Evolutionary conservation across 2,113 vertebrate genomes (phyloP).

Genomic region (Oryzias melastigma): DNA sequence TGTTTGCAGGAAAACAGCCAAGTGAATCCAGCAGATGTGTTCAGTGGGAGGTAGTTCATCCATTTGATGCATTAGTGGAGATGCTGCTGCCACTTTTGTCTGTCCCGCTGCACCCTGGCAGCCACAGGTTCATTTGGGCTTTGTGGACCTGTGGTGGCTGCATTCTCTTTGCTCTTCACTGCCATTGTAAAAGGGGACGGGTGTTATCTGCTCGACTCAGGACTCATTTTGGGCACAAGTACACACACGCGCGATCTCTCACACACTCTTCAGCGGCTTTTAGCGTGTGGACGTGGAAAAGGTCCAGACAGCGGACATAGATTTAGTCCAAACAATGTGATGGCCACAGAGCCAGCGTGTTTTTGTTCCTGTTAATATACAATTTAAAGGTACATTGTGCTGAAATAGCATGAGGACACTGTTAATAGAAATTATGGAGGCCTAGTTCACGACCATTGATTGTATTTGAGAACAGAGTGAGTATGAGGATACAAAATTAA

Average conservation of each 20-base stretch:
- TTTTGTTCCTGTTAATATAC: constrained; percentile 15
- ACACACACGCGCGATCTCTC: constrained; percentile 39
- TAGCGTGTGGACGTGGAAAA: constrained; percentile 46
- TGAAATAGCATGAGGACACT: constrained; percentile 7
- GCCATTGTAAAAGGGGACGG: constrained; percentile 47
- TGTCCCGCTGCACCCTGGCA: constrained; percentile 49
- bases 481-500: constrained; percentile 3
- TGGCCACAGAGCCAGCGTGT: constrained; percentile 28
- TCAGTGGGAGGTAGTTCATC: constrained; percentile 47
- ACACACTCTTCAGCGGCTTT: constrained; percentile 45
- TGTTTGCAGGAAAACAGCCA: constrained; percentile 60
- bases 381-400: constrained; percentile 9
- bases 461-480: constrained; percentile 6
- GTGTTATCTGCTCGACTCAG: constrained; percentile 66
- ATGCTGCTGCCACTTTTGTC: constrained; percentile 57
- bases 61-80: constrained; percentile 55
- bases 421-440: constrained; percentile 25
- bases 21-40: constrained; percentile 56
- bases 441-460: constrained; percentile 20
- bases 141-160: constrained; percentile 35
- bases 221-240: constrained; percentile 56
- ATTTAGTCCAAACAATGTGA: constrained; percentile 51
- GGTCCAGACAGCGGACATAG: constrained; percentile 46
- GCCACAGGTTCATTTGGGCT: constrained; percentile 47
- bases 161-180: constrained; percentile 34